A percentile compares a stretch with the other conserved stretches of the same genome.
These are phyloP conservation scores for Gouania willdenowi DNA, from an alignment of 2,797 vertebrate genomes.

Conservation along the genomic window DNA sequence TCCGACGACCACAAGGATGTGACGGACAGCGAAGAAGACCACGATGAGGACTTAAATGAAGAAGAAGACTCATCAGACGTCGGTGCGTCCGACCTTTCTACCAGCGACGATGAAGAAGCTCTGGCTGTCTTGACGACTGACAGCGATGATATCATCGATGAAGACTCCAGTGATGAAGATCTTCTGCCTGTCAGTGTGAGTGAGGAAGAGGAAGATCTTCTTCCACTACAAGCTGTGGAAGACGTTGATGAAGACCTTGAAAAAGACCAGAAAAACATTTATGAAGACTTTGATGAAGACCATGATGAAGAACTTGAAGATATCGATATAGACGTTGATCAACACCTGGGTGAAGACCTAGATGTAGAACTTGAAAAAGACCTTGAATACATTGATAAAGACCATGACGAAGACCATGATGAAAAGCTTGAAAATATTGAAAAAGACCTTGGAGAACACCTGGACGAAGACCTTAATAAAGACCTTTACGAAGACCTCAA, in stretches of 20 bases:
- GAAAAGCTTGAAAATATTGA: slow-evolving; percentile 5
- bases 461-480: slow-evolving; percentile 16
- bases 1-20: slow-evolving; percentile 9
- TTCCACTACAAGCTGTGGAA: slow-evolving; percentile 18
- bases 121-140: slow-evolving; percentile 6
- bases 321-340: slow-evolving; percentile 18
- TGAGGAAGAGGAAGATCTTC: slow-evolving; percentile 36
- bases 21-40: slow-evolving; percentile 15
- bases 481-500: background rate
- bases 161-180: slow-evolving; percentile 7
- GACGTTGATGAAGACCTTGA: slow-evolving; percentile 11
- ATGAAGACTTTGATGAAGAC: slow-evolving; percentile 18
- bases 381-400: slow-evolving; percentile 22
- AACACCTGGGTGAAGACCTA: no score
- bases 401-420: slow-evolving; percentile 9
- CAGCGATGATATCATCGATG: slow-evolving; percentile 27
- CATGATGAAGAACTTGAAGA: no score
- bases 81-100: slow-evolving; percentile 26
- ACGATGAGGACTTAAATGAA: slow-evolving; percentile 8
- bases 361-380: no score
- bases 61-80: slow-evolving; percentile 25
- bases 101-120: slow-evolving; percentile 35
- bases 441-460: slow-evolving; percentile 14
- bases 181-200: slow-evolving; percentile 32
- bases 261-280: no score